Evolutionary conservation across 1,140 invertebrate genomes (phyloP).

Genomic region (Apis laboriosa): DNA sequence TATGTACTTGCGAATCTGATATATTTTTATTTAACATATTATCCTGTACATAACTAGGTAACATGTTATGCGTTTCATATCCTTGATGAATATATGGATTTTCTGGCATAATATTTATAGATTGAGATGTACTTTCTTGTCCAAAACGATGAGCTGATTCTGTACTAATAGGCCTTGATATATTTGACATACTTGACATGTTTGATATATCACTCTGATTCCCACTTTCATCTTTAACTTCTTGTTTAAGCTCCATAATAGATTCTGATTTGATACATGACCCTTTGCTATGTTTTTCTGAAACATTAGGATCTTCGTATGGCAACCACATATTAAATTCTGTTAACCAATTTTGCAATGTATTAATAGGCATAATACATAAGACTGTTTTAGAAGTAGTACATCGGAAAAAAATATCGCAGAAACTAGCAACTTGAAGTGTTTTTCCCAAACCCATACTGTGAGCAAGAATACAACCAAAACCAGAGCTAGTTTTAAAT

Average conservation of each 20-base stretch:
- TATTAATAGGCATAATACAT: constrained; percentile 99
- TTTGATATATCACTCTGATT: constrained; percentile 69
- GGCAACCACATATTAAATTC: constrained; percentile 99
- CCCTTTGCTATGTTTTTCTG: constrained; percentile 60
- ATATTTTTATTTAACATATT: constrained; percentile 64
- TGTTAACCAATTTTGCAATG: constrained; percentile 98
- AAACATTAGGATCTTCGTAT: constrained; percentile 75
- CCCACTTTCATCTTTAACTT: constrained; percentile 75
- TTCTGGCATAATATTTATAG: constrained; percentile 61
- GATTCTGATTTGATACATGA: constrained; percentile 65
- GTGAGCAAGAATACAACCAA: constrained; percentile 98
- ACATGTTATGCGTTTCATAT: constrained; percentile 66
- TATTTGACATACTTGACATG: constrained; percentile 67
- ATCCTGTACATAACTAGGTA: constrained; percentile 68
- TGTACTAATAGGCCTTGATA: constrained; percentile 69
- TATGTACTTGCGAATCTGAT: constrained; percentile 53
- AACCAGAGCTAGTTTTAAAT: constrained; percentile 94
- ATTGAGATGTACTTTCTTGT: constrained; percentile 63
- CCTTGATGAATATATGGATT: constrained; percentile 68
- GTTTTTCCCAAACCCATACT: constrained; percentile 99
- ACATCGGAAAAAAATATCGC: constrained; percentile 96
- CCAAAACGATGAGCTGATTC: constrained; percentile 63
- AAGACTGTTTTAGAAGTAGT: constrained; percentile 94
- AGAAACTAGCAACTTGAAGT: constrained; percentile 96
- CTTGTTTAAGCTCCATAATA: constrained; percentile 62